A percentile compares a stretch with the other conserved stretches of the same genome.
Conservation (phyloP, 1,140 invertebrate genomes). For the Penaeus vannamei region DNA sequence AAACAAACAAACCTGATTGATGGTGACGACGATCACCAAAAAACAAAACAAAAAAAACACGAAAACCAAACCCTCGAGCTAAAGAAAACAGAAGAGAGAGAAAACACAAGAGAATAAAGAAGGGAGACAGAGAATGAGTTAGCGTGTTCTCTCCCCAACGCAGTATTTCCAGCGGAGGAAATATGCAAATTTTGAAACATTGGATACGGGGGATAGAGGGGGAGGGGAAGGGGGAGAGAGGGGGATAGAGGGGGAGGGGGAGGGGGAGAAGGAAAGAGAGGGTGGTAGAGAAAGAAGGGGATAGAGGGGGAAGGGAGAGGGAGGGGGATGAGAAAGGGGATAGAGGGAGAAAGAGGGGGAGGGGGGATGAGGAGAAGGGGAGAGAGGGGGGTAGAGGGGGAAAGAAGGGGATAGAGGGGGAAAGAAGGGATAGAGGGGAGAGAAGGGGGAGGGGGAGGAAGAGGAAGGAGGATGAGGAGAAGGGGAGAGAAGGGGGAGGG, state of each 20-base stretch:
- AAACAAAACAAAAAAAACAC: too few relatives aligned
- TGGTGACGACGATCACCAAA: too few relatives aligned
- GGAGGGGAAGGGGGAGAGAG: not conserved
- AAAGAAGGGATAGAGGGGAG: too few relatives aligned
- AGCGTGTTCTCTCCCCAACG: too few relatives aligned
- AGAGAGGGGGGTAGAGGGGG: not conserved
- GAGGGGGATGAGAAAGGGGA: not conserved
- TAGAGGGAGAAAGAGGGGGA: not conserved
- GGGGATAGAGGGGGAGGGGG: slow-evolving; percentile 1
- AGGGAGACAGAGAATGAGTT: too few relatives aligned
- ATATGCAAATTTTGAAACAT: too few relatives aligned
- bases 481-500: not conserved
- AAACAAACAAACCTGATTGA: too few relatives aligned
- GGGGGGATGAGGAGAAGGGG: not conserved
- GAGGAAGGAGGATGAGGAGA: not conserved
- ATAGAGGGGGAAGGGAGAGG: not conserved
- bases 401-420: not conserved
- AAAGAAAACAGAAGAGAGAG: too few relatives aligned
- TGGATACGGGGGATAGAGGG: too few relatives aligned
- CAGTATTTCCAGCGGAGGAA: too few relatives aligned
- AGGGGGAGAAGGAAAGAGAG: not conserved
- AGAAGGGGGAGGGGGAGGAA: not conserved
- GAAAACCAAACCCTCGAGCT: too few relatives aligned
- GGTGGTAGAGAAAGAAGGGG: not conserved
- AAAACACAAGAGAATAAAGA: too few relatives aligned